phyloP scores from a whole-genome alignment of 2,113 vertebrate species.

The Spheniscus mendiculus region DNA sequence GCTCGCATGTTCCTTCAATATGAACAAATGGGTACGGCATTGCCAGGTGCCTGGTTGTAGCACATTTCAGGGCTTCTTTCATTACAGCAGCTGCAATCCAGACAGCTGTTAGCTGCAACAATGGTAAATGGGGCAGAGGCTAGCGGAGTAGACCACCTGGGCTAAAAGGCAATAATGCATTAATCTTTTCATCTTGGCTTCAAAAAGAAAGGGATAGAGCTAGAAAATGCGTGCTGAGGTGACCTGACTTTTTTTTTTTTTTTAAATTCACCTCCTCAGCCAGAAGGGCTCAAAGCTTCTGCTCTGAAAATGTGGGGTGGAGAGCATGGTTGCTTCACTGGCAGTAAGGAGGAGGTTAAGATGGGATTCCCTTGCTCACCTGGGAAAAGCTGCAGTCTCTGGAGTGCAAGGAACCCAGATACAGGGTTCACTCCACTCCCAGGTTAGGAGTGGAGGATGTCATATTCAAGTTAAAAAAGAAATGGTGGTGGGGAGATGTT shows the following conservation, averaged over 20 bases:
- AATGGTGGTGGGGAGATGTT: background rate
- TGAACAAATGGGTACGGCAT: background rate
- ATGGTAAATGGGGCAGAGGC: background rate
- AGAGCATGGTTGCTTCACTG: background rate
- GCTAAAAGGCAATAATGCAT: background rate
- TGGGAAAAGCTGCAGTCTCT: background rate
- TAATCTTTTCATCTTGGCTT: background rate
- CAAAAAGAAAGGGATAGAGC: background rate
- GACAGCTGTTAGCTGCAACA: slow-evolving; percentile 3
- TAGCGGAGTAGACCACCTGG: background rate
- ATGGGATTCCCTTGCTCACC: background rate
- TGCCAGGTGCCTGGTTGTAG: background rate
- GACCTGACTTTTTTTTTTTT: background rate
- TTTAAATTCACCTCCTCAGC: background rate
- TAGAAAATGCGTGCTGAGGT: background rate
- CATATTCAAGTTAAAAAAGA: background rate
- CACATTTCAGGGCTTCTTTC: background rate
- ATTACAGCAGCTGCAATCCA: background rate
- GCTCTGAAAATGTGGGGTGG: background rate
- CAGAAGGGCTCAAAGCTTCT: background rate
- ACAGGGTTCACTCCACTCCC: too few species aligned
- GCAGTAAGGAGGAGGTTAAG: background rate
- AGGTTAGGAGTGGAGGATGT: background rate
- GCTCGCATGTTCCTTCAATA: slow-evolving; percentile 58
- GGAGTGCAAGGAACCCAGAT: background rate